phyloP scores from a whole-genome alignment of 2,113 vertebrate species.

The Chaenogobius annularis region DNA sequence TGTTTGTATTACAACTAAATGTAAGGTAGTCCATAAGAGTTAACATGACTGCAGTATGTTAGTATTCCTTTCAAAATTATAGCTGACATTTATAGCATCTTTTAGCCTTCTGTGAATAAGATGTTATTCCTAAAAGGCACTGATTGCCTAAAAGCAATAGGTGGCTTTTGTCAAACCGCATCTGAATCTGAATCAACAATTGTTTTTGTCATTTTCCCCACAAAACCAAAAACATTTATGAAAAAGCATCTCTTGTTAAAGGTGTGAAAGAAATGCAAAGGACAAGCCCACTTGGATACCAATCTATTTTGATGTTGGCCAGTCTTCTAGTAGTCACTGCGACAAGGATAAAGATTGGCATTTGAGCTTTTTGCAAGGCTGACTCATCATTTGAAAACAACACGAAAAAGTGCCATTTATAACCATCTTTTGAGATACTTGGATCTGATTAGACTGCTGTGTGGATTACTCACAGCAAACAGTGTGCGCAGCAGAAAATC shows the following conservation, averaged over 20 bases:
- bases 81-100: not conserved
- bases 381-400: conserved; percentile 54
- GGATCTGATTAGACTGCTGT: conserved; percentile 23
- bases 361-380: conserved; percentile 44
- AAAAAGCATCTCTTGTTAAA: conserved; percentile 4
- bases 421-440: conserved; percentile 24
- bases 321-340: conserved; percentile 39
- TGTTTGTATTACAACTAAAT: too few species aligned
- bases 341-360: conserved; percentile 53
- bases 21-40: too few species aligned
- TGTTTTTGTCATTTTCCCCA: conserved; percentile 2
- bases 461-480: conserved; percentile 26
- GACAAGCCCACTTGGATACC: conserved; percentile 53
- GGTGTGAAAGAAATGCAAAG: conserved; percentile 41
- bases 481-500: not conserved
- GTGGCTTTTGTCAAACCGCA: too few species aligned
- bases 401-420: conserved; percentile 22
- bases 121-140: too few species aligned
- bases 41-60: too few species aligned
- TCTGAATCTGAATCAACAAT: not conserved
- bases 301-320: conserved; percentile 56
- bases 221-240: conserved; percentile 16
- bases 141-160: too few species aligned
- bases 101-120: too few species aligned
- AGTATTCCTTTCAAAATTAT: not conserved